phyloP scores from a whole-genome alignment of 2,888 invertebrate species.

The Chironomus tentans region DNA sequence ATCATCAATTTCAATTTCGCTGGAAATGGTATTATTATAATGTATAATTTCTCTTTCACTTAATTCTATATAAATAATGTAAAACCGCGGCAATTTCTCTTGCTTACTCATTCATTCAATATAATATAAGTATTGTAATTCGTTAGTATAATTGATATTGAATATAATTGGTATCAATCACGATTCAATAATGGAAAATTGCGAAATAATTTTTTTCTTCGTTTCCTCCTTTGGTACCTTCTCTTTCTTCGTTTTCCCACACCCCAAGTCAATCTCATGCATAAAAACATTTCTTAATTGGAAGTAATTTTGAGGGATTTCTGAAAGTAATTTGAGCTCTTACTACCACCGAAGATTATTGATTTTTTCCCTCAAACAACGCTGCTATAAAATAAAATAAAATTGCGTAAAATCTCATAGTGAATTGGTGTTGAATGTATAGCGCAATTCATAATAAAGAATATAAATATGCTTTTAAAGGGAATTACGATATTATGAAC shows the following conservation, averaged over 20 bases:
- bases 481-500: neutral
- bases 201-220: neutral
- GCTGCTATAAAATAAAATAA: neutral
- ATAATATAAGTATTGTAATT: constrained; percentile 1
- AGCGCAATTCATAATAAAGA: neutral
- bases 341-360: neutral
- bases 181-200: constrained; percentile 15
- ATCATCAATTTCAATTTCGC: neutral
- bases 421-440: neutral
- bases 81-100: neutral
- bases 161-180: constrained; percentile 26
- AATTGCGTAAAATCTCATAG: constrained; percentile 6
- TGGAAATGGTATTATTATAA: neutral
- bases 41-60: neutral
- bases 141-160: constrained; percentile 19
- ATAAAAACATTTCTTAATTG: constrained; percentile 21
- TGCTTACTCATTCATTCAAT: neutral
- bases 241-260: no score
- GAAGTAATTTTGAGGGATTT: constrained; percentile 24
- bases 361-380: neutral
- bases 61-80: neutral
- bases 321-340: constrained; percentile 7
- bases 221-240: neutral
- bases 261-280: neutral
- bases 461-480: neutral